Percentiles rank a stretch among this genome's conserved stretches.
These are phyloP conservation scores for Garra rufa DNA, from an alignment of 2,113 vertebrate genomes.

Conservation along the genomic window DNA sequence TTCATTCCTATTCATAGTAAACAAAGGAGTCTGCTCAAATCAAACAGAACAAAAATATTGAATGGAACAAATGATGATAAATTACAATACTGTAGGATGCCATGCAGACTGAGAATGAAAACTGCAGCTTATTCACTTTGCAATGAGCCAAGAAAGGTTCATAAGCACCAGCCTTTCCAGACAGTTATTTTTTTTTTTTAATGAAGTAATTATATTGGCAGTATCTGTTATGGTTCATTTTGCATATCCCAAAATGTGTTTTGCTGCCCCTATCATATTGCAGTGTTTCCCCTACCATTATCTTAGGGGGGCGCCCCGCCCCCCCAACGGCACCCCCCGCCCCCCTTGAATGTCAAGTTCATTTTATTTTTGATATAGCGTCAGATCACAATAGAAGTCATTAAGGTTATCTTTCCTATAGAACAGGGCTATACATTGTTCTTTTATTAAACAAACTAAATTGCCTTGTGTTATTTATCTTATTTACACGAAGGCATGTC, in stretches of 20 bases:
- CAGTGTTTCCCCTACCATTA: no score
- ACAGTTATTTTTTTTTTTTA: neutral
- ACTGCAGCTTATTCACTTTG: neutral
- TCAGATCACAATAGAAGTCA: no score
- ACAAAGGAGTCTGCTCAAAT: neutral
- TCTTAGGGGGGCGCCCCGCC: no score
- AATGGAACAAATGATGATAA: neutral
- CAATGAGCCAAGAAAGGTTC: neutral
- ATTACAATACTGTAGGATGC: neutral
- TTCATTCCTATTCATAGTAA: slow-evolving; percentile 6
- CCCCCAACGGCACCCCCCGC: no score
- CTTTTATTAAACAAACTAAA: no score
- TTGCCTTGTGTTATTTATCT: no score
- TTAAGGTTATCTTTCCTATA: no score
- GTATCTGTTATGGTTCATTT: neutral
- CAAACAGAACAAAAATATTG: slow-evolving; percentile 4
- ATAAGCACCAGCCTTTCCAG: neutral
- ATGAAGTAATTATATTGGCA: neutral
- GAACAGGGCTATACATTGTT: no score
- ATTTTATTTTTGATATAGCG: no score
- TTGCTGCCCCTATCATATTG: neutral
- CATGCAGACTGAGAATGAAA: neutral
- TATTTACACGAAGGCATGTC: no score
- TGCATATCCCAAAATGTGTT: neutral
- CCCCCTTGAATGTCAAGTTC: no score